phyloP scores from a whole-genome alignment of 2,113 vertebrate genomes.

The Oxyura jamaicensis region DNA sequence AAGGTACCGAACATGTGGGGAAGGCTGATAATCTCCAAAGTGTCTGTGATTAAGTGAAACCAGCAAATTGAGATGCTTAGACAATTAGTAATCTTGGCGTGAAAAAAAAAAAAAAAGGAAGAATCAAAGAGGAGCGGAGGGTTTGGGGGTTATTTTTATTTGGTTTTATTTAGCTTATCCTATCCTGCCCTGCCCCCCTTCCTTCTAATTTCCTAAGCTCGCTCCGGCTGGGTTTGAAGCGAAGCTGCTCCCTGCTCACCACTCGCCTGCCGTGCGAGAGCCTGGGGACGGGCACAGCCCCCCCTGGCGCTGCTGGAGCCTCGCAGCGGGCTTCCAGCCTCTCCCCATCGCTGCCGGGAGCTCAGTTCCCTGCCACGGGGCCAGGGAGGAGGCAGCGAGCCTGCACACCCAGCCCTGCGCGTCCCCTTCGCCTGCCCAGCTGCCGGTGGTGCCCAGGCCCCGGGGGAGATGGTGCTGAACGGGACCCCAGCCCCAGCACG shows the following conservation, averaged over 20 bases:
- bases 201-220: neutral
- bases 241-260: neutral
- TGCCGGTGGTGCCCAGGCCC: neutral
- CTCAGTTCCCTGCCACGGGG: neutral
- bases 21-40: constrained; percentile 72
- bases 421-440: no score
- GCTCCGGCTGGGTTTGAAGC: neutral
- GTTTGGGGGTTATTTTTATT: constrained; percentile 23
- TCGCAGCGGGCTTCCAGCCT: neutral
- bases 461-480: accelerated
- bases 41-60: constrained; percentile 71
- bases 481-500: accelerated
- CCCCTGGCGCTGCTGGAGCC: neutral
- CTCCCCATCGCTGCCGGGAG: accelerated
- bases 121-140: constrained; percentile 42
- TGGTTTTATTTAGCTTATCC: constrained; percentile 36
- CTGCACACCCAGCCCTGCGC: accelerated
- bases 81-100: constrained; percentile 71
- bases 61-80: constrained; percentile 73
- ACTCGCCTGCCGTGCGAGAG: accelerated
- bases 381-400: neutral
- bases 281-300: accelerated
- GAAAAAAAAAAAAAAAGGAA: neutral
- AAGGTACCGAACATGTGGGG: constrained; percentile 71
- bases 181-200: neutral